These are phyloP conservation scores for Callaeas wilsoni DNA, from an alignment of 2,113 vertebrate species.

Conservation along the genomic window DNA sequence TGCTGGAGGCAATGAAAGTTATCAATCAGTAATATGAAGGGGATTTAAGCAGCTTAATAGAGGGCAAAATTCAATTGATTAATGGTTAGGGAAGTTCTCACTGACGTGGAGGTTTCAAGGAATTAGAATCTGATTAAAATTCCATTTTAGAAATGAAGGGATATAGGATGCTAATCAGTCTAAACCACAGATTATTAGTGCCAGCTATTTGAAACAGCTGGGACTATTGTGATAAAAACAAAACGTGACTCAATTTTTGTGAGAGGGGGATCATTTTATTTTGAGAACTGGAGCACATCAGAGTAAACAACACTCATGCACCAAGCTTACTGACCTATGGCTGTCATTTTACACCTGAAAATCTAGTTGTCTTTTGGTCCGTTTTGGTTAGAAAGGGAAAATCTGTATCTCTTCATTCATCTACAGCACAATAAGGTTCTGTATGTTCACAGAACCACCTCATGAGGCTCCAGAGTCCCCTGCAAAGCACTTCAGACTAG, in stretches of 20 bases:
- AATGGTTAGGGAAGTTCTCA: slow-evolving; percentile 48
- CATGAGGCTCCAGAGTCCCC: neutral
- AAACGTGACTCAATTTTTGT: neutral
- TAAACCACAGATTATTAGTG: slow-evolving; percentile 54
- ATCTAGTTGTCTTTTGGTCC: neutral
- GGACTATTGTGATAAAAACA: slow-evolving; percentile 31
- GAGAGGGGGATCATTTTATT: neutral
- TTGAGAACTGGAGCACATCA: neutral
- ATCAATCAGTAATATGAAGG: slow-evolving; percentile 60
- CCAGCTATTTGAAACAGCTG: slow-evolving; percentile 48
- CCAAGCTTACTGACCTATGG: neutral
- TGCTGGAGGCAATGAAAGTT: slow-evolving; percentile 50
- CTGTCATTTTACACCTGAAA: neutral
- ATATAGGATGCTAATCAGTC: slow-evolving; percentile 63
- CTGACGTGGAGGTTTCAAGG: slow-evolving; percentile 43
- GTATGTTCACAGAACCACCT: neutral
- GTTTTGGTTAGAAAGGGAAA: neutral
- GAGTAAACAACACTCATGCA: neutral
- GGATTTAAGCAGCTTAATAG: slow-evolving; percentile 60
- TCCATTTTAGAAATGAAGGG: slow-evolving; percentile 66
- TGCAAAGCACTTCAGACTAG: neutral
- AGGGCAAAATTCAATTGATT: slow-evolving; percentile 63
- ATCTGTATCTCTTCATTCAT: neutral
- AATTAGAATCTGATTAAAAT: slow-evolving; percentile 68
- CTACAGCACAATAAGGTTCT: neutral